Percentiles rank a stretch among this genome's conserved stretches.
Evolutionary conservation across 2,888 invertebrate genomes (phyloP).

Genomic region (Osedax frankpressi): DNA sequence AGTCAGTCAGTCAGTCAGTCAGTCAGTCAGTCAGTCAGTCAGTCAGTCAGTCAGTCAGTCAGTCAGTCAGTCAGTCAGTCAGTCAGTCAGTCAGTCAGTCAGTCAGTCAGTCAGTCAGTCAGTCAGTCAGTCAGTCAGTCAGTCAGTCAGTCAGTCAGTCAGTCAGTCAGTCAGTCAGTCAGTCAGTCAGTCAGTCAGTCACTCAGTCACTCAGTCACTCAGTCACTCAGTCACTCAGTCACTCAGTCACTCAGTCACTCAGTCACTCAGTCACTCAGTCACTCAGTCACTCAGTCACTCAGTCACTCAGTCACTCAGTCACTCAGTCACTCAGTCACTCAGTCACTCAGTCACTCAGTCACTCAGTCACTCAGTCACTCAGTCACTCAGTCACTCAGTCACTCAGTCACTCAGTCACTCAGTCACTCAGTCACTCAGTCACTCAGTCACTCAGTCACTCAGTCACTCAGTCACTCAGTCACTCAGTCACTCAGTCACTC

Average conservation of each 20-base stretch:
- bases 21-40: no score
- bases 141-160: constrained; percentile 18
- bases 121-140: constrained; percentile 18
- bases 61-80: no score
- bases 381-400: background rate
- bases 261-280: background rate
- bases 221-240: background rate
- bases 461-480: constrained; percentile 16
- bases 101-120: constrained; percentile 18
- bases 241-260: no score
- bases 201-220: constrained; percentile 16
- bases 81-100: no score
- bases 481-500: constrained; percentile 12
- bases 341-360: constrained; percentile 2
- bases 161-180: constrained; percentile 19
- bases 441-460: background rate
- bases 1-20: no score
- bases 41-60: no score
- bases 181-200: constrained; percentile 19
- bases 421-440: background rate
- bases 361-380: background rate
- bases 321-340: background rate
- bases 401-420: background rate
- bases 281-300: no score
- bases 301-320: no score